A percentile compares a stretch with the other conserved stretches of the same genome.
These are phyloP conservation scores for Eueremaeus valkanovi DNA, from an alignment of 2,888 invertebrate species.

Conservation along the genomic window DNA sequence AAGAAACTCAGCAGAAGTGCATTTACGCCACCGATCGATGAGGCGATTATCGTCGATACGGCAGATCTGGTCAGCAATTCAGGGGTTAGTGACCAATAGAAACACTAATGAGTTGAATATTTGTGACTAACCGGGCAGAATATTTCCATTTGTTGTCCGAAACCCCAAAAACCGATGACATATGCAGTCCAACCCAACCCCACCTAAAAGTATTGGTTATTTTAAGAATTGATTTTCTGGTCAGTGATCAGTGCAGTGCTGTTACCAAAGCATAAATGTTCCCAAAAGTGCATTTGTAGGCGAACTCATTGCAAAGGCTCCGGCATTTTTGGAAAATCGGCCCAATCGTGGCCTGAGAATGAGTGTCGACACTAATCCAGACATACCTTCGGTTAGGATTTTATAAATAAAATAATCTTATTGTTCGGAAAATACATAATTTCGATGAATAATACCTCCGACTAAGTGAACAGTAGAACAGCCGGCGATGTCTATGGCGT, in stretches of 20 bases:
- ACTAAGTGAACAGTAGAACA: constrained; percentile 74
- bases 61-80: constrained; percentile 51
- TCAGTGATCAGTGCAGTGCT: constrained; percentile 26
- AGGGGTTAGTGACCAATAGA: not conserved
- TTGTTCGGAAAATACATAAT: too few species aligned
- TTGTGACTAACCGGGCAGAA: constrained; percentile 57
- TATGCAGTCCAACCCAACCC: constrained; percentile 95
- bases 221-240: constrained; percentile 24
- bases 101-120: not conserved
- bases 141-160: constrained; percentile 85
- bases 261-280: constrained; percentile 76
- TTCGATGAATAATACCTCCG: constrained; percentile 56
- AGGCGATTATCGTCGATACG: constrained; percentile 83
- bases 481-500: constrained; percentile 55
- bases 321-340: constrained; percentile 64
- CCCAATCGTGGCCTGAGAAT: constrained; percentile 82
- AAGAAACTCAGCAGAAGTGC: constrained; percentile 54
- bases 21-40: constrained; percentile 78
- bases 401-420: too few species aligned
- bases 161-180: constrained; percentile 66
- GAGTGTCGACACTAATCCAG: constrained; percentile 79
- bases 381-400: constrained; percentile 53
- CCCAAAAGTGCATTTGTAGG: constrained; percentile 89
- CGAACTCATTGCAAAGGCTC: constrained; percentile 72
- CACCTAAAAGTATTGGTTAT: constrained; percentile 56